Evolutionary conservation across 2,113 vertebrate genomes (phyloP).

Genomic region (Astur gentilis): DNA sequence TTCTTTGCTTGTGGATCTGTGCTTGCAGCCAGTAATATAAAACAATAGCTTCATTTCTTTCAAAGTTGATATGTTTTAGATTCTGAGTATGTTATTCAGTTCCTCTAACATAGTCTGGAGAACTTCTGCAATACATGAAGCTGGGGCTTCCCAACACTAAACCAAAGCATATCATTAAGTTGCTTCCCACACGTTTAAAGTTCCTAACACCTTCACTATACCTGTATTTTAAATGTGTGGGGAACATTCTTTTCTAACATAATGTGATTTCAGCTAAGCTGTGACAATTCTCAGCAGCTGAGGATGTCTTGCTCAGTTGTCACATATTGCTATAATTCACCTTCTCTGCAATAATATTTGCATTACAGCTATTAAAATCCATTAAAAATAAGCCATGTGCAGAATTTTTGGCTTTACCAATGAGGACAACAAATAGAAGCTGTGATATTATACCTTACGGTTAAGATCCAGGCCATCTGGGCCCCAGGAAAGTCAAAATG

Average conservation of each 20-base stretch:
- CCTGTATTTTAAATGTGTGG: not conserved
- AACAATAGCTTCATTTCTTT: conserved; percentile 42
- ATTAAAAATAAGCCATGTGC: not conserved
- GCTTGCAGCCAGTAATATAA: not conserved
- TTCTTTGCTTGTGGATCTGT: conserved; percentile 26
- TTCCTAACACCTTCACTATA: conserved; percentile 45
- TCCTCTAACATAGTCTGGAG: conserved; percentile 6
- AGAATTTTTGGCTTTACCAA: not conserved
- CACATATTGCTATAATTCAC: not conserved
- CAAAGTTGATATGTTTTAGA: not conserved
- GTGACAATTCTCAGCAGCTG: not conserved
- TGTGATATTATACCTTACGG: not conserved
- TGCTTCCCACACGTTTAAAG: not conserved
- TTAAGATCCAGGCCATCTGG: not conserved
- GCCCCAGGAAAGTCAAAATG: not conserved
- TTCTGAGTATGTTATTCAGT: not conserved
- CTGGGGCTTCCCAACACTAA: not conserved
- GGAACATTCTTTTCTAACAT: not conserved
- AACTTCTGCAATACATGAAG: not conserved
- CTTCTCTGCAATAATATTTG: not conserved
- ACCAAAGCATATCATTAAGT: not conserved
- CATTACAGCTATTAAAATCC: not conserved
- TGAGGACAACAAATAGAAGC: not conserved
- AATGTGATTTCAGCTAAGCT: not conserved
- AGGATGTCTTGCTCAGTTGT: not conserved